These are phyloP conservation scores for Notolepis coatsorum DNA, from an alignment of 2,797 vertebrate species.

Conservation along the genomic window DNA sequence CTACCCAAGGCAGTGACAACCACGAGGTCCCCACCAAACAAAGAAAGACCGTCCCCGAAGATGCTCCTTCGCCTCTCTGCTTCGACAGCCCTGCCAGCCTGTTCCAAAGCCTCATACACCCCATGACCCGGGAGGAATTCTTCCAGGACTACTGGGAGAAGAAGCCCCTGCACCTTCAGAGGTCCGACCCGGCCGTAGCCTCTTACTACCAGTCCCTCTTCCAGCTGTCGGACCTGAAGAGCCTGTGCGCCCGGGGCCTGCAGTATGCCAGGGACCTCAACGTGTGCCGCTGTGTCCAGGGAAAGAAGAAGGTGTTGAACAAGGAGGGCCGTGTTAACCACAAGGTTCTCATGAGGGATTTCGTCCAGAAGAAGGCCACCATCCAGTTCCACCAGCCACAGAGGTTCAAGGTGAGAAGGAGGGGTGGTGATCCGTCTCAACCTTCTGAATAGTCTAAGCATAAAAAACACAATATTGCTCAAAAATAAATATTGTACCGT, in stretches of 20 bases:
- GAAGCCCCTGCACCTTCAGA: constrained; percentile 87
- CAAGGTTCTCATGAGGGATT: constrained; percentile 83
- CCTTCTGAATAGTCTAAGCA: neutral
- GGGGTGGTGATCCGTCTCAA: neutral
- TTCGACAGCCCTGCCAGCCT: constrained; percentile 81
- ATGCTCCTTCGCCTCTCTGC: constrained; percentile 47
- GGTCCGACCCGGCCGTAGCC: constrained; percentile 70
- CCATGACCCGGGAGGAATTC: constrained; percentile 82
- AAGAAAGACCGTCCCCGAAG: constrained; percentile 22
- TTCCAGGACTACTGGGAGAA: constrained; percentile 92
- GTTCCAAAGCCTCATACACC: constrained; percentile 89
- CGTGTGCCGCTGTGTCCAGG: constrained; percentile 83
- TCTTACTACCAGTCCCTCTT: constrained; percentile 87
- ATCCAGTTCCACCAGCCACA: constrained; percentile 96
- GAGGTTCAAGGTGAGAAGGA: constrained; percentile 89
- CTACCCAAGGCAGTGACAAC: constrained; percentile 44
- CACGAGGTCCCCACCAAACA: constrained; percentile 34
- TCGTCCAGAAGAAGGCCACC: constrained; percentile 88
- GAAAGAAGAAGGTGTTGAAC: constrained; percentile 88
- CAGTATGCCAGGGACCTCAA: constrained; percentile 87
- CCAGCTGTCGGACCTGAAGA: constrained; percentile 83
- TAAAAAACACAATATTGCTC: no score
- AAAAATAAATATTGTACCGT: no score
- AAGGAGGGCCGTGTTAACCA: constrained; percentile 84
- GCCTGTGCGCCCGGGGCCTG: constrained; percentile 79